A percentile compares a stretch with the other conserved stretches of the same genome.
phyloP scores from a whole-genome alignment of 2,113 vertebrate species.

The Petromus typicus region DNA sequence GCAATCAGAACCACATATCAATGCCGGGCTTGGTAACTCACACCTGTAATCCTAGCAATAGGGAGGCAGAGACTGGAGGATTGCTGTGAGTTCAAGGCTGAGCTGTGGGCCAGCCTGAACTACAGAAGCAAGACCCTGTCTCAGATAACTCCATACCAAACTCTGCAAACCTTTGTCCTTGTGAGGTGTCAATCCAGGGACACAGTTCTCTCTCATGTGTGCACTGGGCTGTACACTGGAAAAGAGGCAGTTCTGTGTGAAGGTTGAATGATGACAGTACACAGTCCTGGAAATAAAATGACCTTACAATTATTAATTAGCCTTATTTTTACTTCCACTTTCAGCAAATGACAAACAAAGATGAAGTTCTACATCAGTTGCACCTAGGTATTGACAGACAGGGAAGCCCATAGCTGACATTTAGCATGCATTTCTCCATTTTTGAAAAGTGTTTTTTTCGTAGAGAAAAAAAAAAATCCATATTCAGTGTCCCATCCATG shows the following conservation, averaged over 20 bases:
- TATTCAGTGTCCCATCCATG: neutral
- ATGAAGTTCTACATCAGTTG: neutral
- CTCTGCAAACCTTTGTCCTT: neutral
- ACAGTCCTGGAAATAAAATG: neutral
- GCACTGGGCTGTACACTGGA: neutral
- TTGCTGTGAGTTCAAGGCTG: too few species aligned
- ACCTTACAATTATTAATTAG: neutral
- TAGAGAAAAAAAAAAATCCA: neutral
- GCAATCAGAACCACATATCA: too few species aligned
- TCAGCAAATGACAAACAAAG: neutral
- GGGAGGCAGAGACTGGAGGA: too few species aligned
- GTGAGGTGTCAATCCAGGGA: neutral
- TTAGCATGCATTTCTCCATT: neutral
- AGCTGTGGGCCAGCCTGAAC: too few species aligned
- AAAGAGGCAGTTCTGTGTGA: neutral
- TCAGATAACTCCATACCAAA: neutral
- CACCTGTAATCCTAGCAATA: too few species aligned
- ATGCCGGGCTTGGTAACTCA: too few species aligned
- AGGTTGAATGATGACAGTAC: neutral
- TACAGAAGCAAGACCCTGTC: too few species aligned
- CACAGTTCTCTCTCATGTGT: neutral
- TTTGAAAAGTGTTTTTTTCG: conserved; percentile 16
- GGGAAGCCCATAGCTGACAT: neutral
- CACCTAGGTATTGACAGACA: neutral
- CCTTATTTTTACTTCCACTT: neutral